Base-by-base conservation (phyloP, 1,140 invertebrate species). In the Pogonomyrmex barbatus region DNA sequence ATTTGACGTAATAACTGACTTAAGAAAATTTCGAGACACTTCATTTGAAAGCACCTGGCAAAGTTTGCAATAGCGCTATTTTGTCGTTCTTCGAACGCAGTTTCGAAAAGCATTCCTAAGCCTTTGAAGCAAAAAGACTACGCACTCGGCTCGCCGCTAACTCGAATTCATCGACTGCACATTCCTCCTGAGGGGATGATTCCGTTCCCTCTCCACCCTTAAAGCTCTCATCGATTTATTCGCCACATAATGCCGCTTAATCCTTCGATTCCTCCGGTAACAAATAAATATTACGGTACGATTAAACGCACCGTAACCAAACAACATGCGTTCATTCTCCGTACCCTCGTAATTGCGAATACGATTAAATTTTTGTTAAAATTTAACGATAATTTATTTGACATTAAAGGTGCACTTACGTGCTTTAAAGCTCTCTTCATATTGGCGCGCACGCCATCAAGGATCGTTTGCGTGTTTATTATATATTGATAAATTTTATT, bases 261-360 rank as follows among this genome's bases (percentile, higher is more conserved):
- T 89, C 83, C 76, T 50, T 65, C 17, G 68, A 54, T 58, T 56
- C 14, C n/a, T 24, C 3, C 4, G 42, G n/a, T 42, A 85, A 88
- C 70, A 65, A 76, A 89, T 89, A 89, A 89, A 89, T 89, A 88
- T 77, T 67, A 47, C 73, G 14, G 39, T 36, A 33, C 87, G 87
- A 76, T 86, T 89, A 81, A 89, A 70, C 62, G 30, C 76, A 50
- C 45, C 56, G 56, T 54, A 62, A 82, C 33, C 60, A 52, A 30
- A 30, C 50, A 45, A 50, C 71, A 30, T n/a, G 45, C 33, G 47
- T 77, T 45, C 47, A 30, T 52, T 56, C 8, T 47, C 33, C 63
- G 24, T 24, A 24, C 24, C 24, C 24, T 24, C 24, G 24, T 12
- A 10, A 42, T 68, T 12, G 17, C 30, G 17, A 60, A 33, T 71